phyloP scores from a whole-genome alignment of 2,113 vertebrate genomes.

The Stomatorhinus ivindoensis region DNA sequence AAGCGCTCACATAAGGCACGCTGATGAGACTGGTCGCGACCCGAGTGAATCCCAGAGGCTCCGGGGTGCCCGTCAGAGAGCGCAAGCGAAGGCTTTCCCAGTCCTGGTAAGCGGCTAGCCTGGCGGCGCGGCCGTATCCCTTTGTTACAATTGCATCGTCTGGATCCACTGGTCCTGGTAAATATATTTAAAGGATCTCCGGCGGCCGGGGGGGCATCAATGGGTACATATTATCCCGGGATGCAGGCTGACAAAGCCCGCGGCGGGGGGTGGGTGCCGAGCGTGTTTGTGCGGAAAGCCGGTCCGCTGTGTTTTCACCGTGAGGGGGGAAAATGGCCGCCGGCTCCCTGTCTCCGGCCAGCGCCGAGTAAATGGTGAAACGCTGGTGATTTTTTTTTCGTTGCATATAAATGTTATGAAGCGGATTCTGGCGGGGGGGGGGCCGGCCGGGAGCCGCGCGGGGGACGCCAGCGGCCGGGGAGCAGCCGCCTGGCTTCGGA shows the following conservation, averaged over 20 bases:
- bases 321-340: slow-evolving; percentile 73
- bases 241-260: slow-evolving; percentile 5
- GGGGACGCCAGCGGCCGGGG: neutral
- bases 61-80: slow-evolving; percentile 49
- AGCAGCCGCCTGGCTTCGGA: slow-evolving; percentile 25
- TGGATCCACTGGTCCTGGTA: neutral
- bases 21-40: slow-evolving; percentile 56
- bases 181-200: neutral
- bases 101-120: slow-evolving; percentile 60
- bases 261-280: neutral
- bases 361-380: slow-evolving; percentile 45
- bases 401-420: neutral
- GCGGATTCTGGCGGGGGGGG: neutral
- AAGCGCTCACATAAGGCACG: slow-evolving; percentile 44
- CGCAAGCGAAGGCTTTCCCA: slow-evolving; percentile 61
- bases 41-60: slow-evolving; percentile 37
- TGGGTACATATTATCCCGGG: neutral
- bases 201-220: neutral
- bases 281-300: slow-evolving; percentile 19
- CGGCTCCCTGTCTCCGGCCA: slow-evolving; percentile 55
- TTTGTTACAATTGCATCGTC: neutral
- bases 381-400: slow-evolving; percentile 9
- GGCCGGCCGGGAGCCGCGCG: neutral
- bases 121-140: neutral
- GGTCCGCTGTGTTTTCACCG: slow-evolving; percentile 18